Evolutionary conservation across 2,113 vertebrate species (phyloP).

Genomic region (Cairina moschata): DNA sequence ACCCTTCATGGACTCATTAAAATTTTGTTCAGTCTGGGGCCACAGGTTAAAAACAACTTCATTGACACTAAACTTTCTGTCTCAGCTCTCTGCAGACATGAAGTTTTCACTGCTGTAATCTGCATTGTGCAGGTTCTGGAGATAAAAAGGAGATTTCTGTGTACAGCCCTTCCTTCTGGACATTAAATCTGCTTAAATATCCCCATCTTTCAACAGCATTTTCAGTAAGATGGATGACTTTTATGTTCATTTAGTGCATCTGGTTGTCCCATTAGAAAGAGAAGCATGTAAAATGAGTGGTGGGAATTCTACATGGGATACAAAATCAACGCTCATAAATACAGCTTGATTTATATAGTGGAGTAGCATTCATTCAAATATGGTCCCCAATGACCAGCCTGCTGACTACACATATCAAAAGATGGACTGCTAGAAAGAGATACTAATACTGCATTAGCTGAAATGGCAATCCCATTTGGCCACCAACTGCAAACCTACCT

Average conservation of each 20-base stretch:
- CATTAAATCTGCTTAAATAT: slow-evolving; percentile 5
- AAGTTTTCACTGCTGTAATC: neutral
- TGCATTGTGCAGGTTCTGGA: neutral
- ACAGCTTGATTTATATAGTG: neutral
- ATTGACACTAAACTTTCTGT: neutral
- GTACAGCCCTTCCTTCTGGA: neutral
- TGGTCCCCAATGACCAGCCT: neutral
- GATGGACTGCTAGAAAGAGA: neutral
- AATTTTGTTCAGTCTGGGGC: neutral
- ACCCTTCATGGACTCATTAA: neutral
- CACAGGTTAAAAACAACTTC: neutral
- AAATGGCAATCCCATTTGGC: neutral
- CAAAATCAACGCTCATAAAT: neutral
- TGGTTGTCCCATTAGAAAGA: neutral
- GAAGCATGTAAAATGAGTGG: neutral
- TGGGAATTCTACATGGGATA: neutral
- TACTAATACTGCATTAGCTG: neutral
- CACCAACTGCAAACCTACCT: neutral
- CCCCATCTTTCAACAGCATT: neutral
- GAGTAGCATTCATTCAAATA: neutral
- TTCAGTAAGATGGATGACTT: neutral
- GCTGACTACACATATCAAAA: neutral
- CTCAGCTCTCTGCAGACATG: neutral
- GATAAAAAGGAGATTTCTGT: slow-evolving; percentile 18
- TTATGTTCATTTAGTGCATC: neutral